Conservation (phyloP, 2,888 invertebrate genomes). For the Stenichneumon culpator region DNA sequence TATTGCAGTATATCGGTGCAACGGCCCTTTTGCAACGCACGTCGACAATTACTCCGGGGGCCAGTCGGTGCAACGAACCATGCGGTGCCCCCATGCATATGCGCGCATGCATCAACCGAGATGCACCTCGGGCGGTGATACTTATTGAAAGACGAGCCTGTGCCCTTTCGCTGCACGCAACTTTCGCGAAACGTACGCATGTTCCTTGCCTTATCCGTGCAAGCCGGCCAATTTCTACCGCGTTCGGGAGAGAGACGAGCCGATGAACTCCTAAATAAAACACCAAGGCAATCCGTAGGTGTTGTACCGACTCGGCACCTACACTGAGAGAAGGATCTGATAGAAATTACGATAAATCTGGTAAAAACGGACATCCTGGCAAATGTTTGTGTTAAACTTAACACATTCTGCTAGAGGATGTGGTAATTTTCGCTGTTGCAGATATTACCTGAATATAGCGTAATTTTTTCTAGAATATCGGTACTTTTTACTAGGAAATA, state of each 20-base stretch:
- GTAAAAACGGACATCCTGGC: too few relatives aligned
- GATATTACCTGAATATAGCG: too few relatives aligned
- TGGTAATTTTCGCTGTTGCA: too few relatives aligned
- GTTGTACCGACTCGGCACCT: background rate
- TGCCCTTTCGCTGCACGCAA: constrained; percentile 48
- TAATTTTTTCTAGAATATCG: too few relatives aligned
- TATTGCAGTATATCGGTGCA: constrained; percentile 39
- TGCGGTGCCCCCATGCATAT: background rate
- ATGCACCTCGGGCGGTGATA: constrained; percentile 63
- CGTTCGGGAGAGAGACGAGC: background rate
- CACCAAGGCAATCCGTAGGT: background rate
- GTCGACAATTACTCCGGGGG: constrained; percentile 64
- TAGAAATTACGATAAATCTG: too few relatives aligned
- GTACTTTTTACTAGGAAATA: too few relatives aligned
- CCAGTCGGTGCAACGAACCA: constrained; percentile 56
- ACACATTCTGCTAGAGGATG: too few relatives aligned
- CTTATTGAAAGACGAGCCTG: constrained; percentile 59
- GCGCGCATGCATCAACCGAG: constrained; percentile 25
- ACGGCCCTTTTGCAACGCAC: constrained; percentile 40
- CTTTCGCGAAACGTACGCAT: constrained; percentile 38
- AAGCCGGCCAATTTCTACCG: constrained; percentile 32
- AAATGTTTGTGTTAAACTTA: too few relatives aligned
- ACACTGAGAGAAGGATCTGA: background rate
- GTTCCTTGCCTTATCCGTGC: constrained; percentile 8
- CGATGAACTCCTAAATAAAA: constrained; percentile 50